phyloP scores from a whole-genome alignment of 2,888 invertebrate species.

The Stictocephala bisonia region DNA sequence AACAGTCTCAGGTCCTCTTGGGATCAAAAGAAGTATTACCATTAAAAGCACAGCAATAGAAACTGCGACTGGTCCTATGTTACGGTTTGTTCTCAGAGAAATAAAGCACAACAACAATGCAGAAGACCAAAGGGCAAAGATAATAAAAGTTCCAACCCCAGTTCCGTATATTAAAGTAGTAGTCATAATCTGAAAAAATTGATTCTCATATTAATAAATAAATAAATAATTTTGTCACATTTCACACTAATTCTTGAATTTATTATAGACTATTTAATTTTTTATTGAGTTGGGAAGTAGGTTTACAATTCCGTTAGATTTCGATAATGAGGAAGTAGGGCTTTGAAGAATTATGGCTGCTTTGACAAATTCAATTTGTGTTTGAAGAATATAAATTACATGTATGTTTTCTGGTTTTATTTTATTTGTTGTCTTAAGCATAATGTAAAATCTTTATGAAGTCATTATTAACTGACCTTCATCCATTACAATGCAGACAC shows the following conservation, averaged over 20 bases:
- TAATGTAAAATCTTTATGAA: too few relatives aligned
- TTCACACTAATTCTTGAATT: not conserved
- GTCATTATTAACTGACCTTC: too few relatives aligned
- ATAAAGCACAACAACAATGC: slow-evolving; percentile 73
- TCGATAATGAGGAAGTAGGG: not conserved
- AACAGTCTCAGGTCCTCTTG: slow-evolving; percentile 65
- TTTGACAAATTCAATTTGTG: not conserved
- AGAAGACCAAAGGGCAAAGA: slow-evolving; percentile 73
- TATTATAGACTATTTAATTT: not conserved
- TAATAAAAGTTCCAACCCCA: slow-evolving; percentile 75
- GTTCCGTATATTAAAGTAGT: slow-evolving; percentile 66
- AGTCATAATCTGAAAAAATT: slow-evolving; percentile 62
- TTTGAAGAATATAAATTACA: not conserved
- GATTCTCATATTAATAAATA: too few relatives aligned
- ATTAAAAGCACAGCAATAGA: slow-evolving; percentile 70
- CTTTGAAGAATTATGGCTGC: not conserved
- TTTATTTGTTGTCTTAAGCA: too few relatives aligned
- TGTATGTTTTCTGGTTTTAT: too few relatives aligned
- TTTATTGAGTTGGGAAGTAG: too few relatives aligned
- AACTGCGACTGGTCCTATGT: slow-evolving; percentile 72
- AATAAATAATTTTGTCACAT: too few relatives aligned
- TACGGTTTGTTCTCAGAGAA: slow-evolving; percentile 74
- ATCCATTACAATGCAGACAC: too few relatives aligned
- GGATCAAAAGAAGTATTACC: slow-evolving; percentile 71
- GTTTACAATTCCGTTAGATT: too few relatives aligned